Evolutionary conservation across 2,113 vertebrate genomes (phyloP), one percentile per base, ranked within the genome.

Genomic region (Ancistrus triradiatus): DNA sequence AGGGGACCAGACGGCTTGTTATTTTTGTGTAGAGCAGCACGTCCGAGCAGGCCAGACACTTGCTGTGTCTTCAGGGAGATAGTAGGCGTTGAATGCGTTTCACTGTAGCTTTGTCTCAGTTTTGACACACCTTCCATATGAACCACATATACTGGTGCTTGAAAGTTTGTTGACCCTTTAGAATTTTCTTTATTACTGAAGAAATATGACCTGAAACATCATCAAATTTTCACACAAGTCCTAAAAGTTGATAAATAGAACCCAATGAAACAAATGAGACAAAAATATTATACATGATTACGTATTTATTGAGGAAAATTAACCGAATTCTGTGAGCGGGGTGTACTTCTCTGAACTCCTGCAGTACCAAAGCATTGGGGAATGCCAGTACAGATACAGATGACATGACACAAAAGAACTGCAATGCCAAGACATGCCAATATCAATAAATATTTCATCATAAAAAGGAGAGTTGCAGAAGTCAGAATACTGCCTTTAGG

Each of bases 401-500:
- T 8, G 27, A 68, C 66, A 65, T 64, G 49, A 19, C 40, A 51
- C n/a, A n/a, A n/a, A 18, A 18, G 9, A 46, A 56, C 4, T 51
- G n/a, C 18, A n/a, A 21, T 24, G 68, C 3, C 14, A 62, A 66
- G 74, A 77, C 67, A 78, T 81, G 83, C 79, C 81, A 86, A 81
- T n/a, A 81, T 66, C 64, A 74, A 82, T 85, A 81, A 82, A 84
- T 83, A 82, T 82, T 83, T 83, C 55, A 79, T 81, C 67, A 72
- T 59, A 73, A 69, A 63, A 77, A 68, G 74, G 18, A 24, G 31
- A 64, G 73, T 15, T 75, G 66, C 77, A 75, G 74, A 74, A 81
- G 57, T 64, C 69, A 81, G 72, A n/a, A n/a, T n/a, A n/a, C 49
- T 69, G 63, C 76, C 76, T 77, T 69, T 60, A 67, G 71, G 25